phyloP scores from a whole-genome alignment of 1,140 invertebrate genomes.

The Paralvinella palmiformis region DNA sequence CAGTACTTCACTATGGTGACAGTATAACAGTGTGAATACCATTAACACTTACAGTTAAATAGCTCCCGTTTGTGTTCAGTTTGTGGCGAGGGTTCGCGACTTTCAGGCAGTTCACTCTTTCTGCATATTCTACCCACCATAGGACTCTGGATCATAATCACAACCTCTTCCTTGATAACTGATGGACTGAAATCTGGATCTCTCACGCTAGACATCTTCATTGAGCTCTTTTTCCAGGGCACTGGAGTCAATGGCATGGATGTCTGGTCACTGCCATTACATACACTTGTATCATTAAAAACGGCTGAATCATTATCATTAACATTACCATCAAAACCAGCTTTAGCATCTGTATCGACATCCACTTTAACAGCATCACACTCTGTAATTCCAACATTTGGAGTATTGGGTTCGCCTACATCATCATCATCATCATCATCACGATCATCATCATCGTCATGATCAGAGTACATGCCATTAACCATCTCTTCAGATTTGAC shows the following conservation, averaged over 20 bases:
- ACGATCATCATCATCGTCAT: too few species aligned
- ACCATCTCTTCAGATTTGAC: too few species aligned
- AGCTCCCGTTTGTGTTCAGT: background rate
- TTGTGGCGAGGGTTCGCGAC: background rate
- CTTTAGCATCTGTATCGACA: background rate
- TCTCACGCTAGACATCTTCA: background rate
- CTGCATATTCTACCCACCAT: background rate
- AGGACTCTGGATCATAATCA: background rate
- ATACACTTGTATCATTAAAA: too few species aligned
- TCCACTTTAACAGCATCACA: background rate
- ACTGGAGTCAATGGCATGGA: background rate
- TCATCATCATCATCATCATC: background rate
- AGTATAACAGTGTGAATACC: too few species aligned
- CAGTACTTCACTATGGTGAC: too few species aligned
- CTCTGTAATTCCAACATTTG: background rate
- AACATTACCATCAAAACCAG: background rate
- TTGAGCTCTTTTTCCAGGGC: background rate
- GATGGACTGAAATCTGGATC: background rate
- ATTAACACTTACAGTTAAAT: background rate
- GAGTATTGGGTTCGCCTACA: background rate
- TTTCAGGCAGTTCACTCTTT: background rate
- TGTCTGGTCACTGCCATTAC: background rate
- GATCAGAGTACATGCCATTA: too few species aligned
- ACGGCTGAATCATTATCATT: background rate
- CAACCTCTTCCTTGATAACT: background rate